A percentile compares a stretch with the other conserved stretches of the same genome.
phyloP scores from a whole-genome alignment of 2,113 vertebrate genomes.

The Cichladusa arquata region DNA sequence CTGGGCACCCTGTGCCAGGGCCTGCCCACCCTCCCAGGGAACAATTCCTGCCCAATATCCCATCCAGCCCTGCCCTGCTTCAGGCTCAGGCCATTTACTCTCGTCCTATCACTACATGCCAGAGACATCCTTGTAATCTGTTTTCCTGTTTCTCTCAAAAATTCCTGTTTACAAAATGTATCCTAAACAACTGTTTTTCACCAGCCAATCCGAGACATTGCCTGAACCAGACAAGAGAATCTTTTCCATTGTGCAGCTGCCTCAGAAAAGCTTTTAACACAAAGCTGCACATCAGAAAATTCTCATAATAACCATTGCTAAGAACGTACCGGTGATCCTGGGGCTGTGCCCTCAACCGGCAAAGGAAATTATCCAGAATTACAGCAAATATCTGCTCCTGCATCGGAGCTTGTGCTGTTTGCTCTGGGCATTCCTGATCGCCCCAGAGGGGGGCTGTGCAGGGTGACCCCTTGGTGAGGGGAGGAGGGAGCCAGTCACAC shows the following conservation, averaged over 20 bases:
- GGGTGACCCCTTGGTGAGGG: neutral
- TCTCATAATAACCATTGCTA: neutral
- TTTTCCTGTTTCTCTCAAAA: neutral
- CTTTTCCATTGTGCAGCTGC: neutral
- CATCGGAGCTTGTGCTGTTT: neutral
- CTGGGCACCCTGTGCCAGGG: no score
- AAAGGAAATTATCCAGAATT: neutral
- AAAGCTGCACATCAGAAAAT: neutral
- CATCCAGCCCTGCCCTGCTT: neutral
- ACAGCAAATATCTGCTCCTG: neutral
- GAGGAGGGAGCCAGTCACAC: neutral
- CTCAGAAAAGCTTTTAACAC: neutral
- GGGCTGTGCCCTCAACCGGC: neutral
- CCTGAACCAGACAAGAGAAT: neutral
- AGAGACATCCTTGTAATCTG: neutral
- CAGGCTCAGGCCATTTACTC: neutral
- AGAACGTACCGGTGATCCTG: neutral
- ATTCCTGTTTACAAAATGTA: neutral
- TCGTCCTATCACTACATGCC: neutral
- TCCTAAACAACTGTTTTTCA: neutral
- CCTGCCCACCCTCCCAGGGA: no score
- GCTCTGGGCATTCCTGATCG: neutral
- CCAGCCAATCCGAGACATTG: neutral
- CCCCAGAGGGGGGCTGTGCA: neutral
- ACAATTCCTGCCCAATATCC: no score